phyloP scores from a whole-genome alignment of 2,113 vertebrate species.

The Potamarius usumacintae region DNA sequence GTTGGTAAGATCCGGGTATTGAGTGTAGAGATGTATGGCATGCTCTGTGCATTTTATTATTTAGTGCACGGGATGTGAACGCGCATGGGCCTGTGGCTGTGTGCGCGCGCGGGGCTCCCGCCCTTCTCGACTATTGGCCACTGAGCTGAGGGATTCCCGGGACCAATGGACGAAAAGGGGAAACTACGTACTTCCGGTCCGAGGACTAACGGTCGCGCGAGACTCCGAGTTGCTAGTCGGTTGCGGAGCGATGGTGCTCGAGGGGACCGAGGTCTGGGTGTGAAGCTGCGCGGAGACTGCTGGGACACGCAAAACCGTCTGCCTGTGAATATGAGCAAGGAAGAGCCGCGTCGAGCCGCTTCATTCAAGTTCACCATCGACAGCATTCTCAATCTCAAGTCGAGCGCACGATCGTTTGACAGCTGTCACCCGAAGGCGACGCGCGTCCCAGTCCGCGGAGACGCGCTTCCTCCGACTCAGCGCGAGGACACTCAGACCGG shows the following conservation, averaged over 20 bases:
- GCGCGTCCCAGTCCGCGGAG: constrained; percentile 46
- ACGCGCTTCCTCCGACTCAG: constrained; percentile 54
- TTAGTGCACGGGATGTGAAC: not conserved
- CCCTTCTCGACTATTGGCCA: constrained; percentile 64
- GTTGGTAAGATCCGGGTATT: not conserved
- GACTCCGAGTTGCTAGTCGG: constrained; percentile 57
- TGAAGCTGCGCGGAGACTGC: constrained; percentile 42
- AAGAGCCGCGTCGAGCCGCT: constrained; percentile 73
- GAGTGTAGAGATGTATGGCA: no score
- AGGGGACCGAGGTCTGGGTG: constrained; percentile 53
- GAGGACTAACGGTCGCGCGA: constrained; percentile 50
- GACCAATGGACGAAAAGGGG: constrained; percentile 68
- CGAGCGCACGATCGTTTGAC: constrained; percentile 64
- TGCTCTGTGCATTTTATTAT: not conserved
- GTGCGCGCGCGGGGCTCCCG: constrained; percentile 17
- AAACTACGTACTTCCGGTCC: constrained; percentile 63
- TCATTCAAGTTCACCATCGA: constrained; percentile 80
- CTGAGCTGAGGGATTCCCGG: constrained; percentile 24
- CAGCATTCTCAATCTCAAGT: constrained; percentile 76
- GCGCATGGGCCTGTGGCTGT: not conserved
- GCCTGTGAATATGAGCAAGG: constrained; percentile 79
- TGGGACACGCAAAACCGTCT: constrained; percentile 2
- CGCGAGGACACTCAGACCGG: constrained; percentile 12
- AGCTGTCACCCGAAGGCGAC: constrained; percentile 58
- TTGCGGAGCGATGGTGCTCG: constrained; percentile 72